Evolutionary conservation across 2,888 invertebrate species (phyloP).

Genomic region (Invenusta paracnida): DNA sequence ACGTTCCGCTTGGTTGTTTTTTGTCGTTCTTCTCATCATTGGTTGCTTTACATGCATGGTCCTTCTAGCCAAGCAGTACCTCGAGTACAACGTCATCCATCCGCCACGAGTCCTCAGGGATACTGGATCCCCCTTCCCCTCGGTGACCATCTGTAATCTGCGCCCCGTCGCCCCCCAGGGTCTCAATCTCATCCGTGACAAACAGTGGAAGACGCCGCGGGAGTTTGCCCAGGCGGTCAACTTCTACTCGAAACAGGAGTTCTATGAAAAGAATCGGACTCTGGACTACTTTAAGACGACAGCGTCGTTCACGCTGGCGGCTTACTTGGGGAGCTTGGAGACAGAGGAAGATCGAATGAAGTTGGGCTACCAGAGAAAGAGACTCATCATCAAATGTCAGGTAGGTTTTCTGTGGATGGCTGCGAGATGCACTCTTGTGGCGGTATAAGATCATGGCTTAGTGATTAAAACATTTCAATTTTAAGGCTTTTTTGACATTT

Average conservation of each 20-base stretch:
- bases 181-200: not conserved
- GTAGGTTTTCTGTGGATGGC: no score
- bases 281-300: constrained; percentile 6
- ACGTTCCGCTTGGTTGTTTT: constrained; percentile 37
- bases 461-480: no score
- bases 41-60: constrained; percentile 42
- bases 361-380: constrained; percentile 31
- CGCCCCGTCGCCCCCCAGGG: constrained; percentile 40
- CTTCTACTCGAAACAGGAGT: not conserved
- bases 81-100: constrained; percentile 44
- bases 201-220: constrained; percentile 37
- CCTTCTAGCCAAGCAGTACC: constrained; percentile 41
- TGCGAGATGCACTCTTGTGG: no score
- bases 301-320: constrained; percentile 28
- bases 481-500: no score
- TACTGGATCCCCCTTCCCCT: constrained; percentile 40
- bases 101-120: constrained; percentile 42
- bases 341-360: not conserved
- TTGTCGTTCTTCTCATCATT: constrained; percentile 41
- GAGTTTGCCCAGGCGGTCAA: constrained; percentile 38
- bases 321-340: constrained; percentile 37
- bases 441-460: no score
- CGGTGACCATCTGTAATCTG: constrained; percentile 43
- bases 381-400: constrained; percentile 40
- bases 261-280: not conserved